Evolutionary conservation across 2,888 invertebrate genomes (phyloP).

Genomic region (Melanargia galathea): DNA sequence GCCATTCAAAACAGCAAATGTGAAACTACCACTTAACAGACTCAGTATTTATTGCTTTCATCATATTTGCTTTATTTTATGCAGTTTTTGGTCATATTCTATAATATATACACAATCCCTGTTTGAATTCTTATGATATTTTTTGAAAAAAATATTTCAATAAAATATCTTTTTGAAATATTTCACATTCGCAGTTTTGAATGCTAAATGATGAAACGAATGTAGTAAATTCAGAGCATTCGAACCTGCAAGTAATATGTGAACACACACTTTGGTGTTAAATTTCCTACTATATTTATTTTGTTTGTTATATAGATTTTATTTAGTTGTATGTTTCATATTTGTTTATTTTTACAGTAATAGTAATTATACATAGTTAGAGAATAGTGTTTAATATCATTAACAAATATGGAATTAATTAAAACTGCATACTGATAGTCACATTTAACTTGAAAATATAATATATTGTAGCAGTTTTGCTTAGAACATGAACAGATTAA

Average conservation of each 20-base stretch:
- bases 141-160: too few relatives aligned
- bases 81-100: too few relatives aligned
- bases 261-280: neutral
- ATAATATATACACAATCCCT: too few relatives aligned
- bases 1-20: too few relatives aligned
- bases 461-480: neutral
- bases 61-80: too few relatives aligned
- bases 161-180: too few relatives aligned
- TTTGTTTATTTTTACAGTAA: neutral
- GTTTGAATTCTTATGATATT: too few relatives aligned
- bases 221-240: too few relatives aligned
- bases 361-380: neutral
- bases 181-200: too few relatives aligned
- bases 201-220: too few relatives aligned
- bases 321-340: neutral
- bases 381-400: neutral
- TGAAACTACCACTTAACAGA: too few relatives aligned
- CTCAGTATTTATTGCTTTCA: too few relatives aligned
- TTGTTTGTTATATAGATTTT: neutral
- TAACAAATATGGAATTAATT: neutral
- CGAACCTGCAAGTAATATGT: neutral
- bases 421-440: neutral
- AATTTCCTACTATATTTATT: neutral
- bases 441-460: neutral
- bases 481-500: neutral